These are phyloP conservation scores for Drosophila truncata DNA, from an alignment of 1,140 invertebrate genomes.

Conservation along the genomic window DNA sequence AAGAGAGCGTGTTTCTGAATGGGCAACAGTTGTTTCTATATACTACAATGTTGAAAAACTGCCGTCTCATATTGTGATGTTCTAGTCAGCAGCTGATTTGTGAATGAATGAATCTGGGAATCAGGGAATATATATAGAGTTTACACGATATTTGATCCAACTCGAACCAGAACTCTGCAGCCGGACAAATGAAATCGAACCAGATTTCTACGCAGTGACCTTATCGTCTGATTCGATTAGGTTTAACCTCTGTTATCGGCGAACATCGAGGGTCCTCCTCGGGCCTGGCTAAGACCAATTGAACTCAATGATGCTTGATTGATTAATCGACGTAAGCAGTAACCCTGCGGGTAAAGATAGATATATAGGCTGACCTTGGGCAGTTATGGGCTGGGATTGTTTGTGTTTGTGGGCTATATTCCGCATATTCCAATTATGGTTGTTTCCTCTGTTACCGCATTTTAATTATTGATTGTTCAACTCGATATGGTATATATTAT, in stretches of 20 bases:
- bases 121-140: not conserved
- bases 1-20: slow-evolving; percentile 30
- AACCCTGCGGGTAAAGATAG: slow-evolving; percentile 12
- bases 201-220: slow-evolving; percentile 67
- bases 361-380: slow-evolving; percentile 25
- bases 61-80: slow-evolving; percentile 11
- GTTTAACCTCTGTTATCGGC: slow-evolving; percentile 69
- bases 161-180: slow-evolving; percentile 34
- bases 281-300: slow-evolving; percentile 60
- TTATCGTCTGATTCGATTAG: slow-evolving; percentile 52
- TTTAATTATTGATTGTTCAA: slow-evolving; percentile 39
- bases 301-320: slow-evolving; percentile 43
- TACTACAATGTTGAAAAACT: slow-evolving; percentile 28
- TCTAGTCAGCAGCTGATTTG: slow-evolving; percentile 1
- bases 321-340: slow-evolving; percentile 51
- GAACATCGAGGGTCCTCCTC: slow-evolving; percentile 59
- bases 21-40: not conserved
- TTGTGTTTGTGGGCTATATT: slow-evolving; percentile 23
- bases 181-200: slow-evolving; percentile 19
- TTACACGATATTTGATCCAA: slow-evolving; percentile 4
- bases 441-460: slow-evolving; percentile 26
- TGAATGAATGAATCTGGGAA: slow-evolving; percentile 22
- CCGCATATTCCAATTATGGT: slow-evolving; percentile 35
- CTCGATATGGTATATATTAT: slow-evolving; percentile 1
- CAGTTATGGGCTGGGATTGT: slow-evolving; percentile 6